Conservation (phyloP, 2,888 invertebrate genomes). For the Ornithoptera priamus region DNA sequence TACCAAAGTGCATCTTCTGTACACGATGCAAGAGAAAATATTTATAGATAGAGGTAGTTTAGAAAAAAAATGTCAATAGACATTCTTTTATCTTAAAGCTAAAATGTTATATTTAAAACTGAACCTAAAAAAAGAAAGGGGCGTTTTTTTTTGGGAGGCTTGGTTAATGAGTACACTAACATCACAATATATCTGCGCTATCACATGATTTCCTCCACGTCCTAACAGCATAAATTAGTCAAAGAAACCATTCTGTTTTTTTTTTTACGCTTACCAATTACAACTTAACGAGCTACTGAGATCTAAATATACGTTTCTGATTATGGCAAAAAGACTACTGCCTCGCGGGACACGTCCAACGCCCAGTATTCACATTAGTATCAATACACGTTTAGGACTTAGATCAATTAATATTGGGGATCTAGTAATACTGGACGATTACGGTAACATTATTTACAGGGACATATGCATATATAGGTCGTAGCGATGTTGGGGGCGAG, state of each 20-base stretch:
- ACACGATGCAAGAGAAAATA: constrained; percentile 40
- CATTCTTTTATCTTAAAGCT: constrained; percentile 38
- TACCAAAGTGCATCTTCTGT: not conserved
- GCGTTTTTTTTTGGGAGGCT: constrained; percentile 1
- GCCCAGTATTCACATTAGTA: constrained; percentile 33
- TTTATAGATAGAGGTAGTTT: constrained; percentile 53
- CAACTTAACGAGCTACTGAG: constrained; percentile 68
- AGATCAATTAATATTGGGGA: constrained; percentile 30
- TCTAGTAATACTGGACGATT: constrained; percentile 41
- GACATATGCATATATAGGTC: constrained; percentile 53
- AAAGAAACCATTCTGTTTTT: constrained; percentile 35
- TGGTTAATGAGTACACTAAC: not conserved
- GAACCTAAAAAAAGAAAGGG: not conserved
- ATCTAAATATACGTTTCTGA: constrained; percentile 61
- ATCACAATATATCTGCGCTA: constrained; percentile 46
- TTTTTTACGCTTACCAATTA: constrained; percentile 42
- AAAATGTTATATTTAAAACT: constrained; percentile 27
- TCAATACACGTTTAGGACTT: constrained; percentile 30
- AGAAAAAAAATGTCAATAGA: constrained; percentile 45
- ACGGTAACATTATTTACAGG: constrained; percentile 49
- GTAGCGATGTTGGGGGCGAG: constrained; percentile 39
- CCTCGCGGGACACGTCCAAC: constrained; percentile 26
- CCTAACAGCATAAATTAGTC: constrained; percentile 33
- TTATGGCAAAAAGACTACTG: constrained; percentile 56
- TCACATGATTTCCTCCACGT: constrained; percentile 42